Evolutionary conservation across 1,140 invertebrate genomes (phyloP).

Genomic region (fruit fly (Drosophila melanogaster)): Release_6_plus_ISO1_MT NT_033779.5:7308501-7309000

Average conservation of each 20-base stretch:
- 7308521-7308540: conserved; percentile 52
- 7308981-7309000: conserved; percentile 81
- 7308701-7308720: conserved; percentile 29
- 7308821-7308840: conserved; percentile 63
- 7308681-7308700: conserved; percentile 65
- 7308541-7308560: conserved; percentile 29
- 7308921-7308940: conserved; percentile 50
- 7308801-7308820: conserved; percentile 49
- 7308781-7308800: conserved; percentile 67
- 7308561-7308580: conserved; percentile 42
- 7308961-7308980: conserved; percentile 58
- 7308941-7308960: conserved; percentile 59
- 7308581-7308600: conserved; percentile 58
- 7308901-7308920: conserved; percentile 40
- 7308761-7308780: conserved; percentile 70
- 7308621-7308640: conserved; percentile 78
- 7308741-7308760: conserved; percentile 55
- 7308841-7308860: conserved; percentile 55
- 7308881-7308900: conserved; percentile 36
- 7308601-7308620: conserved; percentile 64
- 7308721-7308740: conserved; percentile 26
- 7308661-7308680: conserved; percentile 7
- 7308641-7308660: conserved; percentile 57
- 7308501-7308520: conserved; percentile 74
- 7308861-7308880: conserved; percentile 42